Base-by-base conservation (phyloP, 2,888 invertebrate species). In the Reticulitermes lucifugus region DNA sequence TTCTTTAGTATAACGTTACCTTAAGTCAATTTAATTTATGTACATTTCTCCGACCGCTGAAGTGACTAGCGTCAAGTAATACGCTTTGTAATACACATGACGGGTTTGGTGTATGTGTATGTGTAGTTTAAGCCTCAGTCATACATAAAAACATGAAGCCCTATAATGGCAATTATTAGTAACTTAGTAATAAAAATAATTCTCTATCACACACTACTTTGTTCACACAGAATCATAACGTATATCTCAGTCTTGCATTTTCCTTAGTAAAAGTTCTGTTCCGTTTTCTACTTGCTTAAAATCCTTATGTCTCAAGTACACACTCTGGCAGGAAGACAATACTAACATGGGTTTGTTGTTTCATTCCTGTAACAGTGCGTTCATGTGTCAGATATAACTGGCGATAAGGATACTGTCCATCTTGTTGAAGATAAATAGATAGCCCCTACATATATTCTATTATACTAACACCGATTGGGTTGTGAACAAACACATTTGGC, bases 51-150 rank as follows among this genome's bases (percentile, higher is more conserved):
- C 73, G 6, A 29, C 41, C 81, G 46, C 70, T 81, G 70, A 25
- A 73, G 83, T 86, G 87, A 87, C 87, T 87, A 87, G 87, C 87
- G 87, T 85, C 87, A 87, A 86, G 82, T 87, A 87, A 87, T 87
- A 87, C 87, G 87, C 87, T 83, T 85, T 70, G 81, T 60, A 43
- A 81, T n/a, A 81, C 81, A 70, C 81, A 70, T 25, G 65, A 65
- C 35, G 70, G 43, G 65, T 81, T 43, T 65, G 41, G 46, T 81
- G 25, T 70, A 14, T 70, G 77, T 77, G 77, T 77, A 46, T n/a
- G n/a, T 77, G 46, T 29, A 59, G 65, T 29, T 59, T 55, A 51
- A 83, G 83, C 83, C 55, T 85, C 86, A 86, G 59, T 83, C 85
- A 86, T 83, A 80, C 80, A 85, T 85, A 86, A 86, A 81, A 83